A percentile compares a stretch with the other conserved stretches of the same genome.
These are phyloP conservation scores for Aphis gossypii DNA, from an alignment of 1,140 invertebrate species.

Conservation along the genomic window DNA sequence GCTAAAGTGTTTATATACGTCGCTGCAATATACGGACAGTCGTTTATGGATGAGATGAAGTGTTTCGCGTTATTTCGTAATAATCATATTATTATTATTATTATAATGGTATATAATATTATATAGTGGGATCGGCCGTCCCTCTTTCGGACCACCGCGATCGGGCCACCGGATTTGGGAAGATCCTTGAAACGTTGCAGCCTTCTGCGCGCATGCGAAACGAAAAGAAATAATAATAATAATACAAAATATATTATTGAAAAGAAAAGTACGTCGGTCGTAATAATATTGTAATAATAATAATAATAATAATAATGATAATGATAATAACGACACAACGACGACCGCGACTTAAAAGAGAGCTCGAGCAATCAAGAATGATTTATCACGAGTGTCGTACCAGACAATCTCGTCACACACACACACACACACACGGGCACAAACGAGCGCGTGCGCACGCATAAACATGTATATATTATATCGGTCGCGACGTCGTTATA, in stretches of 20 bases:
- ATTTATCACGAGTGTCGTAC: constrained; percentile 42
- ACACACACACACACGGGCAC: not conserved
- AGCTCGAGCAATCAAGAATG: not conserved
- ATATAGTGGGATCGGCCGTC: not conserved
- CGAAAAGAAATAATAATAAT: not conserved
- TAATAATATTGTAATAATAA: constrained; percentile 21
- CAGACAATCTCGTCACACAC: not conserved
- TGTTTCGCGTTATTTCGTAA: not conserved
- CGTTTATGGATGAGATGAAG: not conserved
- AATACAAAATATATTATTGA: not conserved
- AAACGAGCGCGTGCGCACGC: too few relatives aligned
- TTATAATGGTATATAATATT: too few relatives aligned
- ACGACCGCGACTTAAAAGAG: not conserved
- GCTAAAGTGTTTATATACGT: not conserved
- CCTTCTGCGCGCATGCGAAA: not conserved
- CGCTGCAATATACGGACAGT: not conserved
- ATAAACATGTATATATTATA: not conserved
- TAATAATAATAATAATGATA: constrained; percentile 29
- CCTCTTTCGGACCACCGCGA: constrained; percentile 39
- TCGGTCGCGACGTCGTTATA: not conserved
- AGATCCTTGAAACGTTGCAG: constrained; percentile 30
- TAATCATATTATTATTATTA: not conserved
- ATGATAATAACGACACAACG: not conserved
- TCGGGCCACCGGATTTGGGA: constrained; percentile 2
- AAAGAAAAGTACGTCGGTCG: not conserved